phyloP scores from a whole-genome alignment of 2,888 invertebrate species.

The Mythimna lalbum region DNA sequence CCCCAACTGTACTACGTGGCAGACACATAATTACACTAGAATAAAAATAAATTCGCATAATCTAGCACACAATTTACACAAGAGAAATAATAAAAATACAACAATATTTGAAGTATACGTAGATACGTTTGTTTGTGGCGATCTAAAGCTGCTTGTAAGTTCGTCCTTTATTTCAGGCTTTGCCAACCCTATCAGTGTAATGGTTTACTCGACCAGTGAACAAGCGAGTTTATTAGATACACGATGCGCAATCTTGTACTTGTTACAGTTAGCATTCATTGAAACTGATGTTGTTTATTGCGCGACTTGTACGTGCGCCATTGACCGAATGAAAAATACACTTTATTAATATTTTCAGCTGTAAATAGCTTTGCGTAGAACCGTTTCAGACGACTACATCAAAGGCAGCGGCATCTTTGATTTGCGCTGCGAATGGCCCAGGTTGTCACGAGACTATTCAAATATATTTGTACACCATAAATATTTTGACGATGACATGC shows the following conservation, averaged over 20 bases:
- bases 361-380: conserved; percentile 66
- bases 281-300: conserved; percentile 57
- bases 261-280: conserved; percentile 57
- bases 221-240: conserved; percentile 70
- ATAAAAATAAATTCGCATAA: conserved; percentile 1
- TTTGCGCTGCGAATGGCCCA: conserved; percentile 74
- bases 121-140: conserved; percentile 2
- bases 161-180: conserved; percentile 2
- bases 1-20: neutral
- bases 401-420: conserved; percentile 84
- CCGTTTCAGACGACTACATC: conserved; percentile 80
- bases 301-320: conserved; percentile 28
- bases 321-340: conserved; percentile 52
- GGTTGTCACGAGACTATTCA: conserved; percentile 79
- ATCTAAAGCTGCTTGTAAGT: conserved; percentile 23
- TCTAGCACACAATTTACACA: neutral
- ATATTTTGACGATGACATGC: conserved; percentile 60
- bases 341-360: conserved; percentile 64
- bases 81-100: neutral
- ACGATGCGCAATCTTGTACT: conserved; percentile 60
- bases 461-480: conserved; percentile 69
- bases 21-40: conserved; percentile 8
- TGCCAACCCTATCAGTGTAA: conserved; percentile 60
- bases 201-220: conserved; percentile 72
- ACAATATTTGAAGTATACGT: neutral